These are phyloP conservation scores for Dendrocincla fuliginosa DNA, from an alignment of 2,797 vertebrate species.

Conservation along the genomic window DNA sequence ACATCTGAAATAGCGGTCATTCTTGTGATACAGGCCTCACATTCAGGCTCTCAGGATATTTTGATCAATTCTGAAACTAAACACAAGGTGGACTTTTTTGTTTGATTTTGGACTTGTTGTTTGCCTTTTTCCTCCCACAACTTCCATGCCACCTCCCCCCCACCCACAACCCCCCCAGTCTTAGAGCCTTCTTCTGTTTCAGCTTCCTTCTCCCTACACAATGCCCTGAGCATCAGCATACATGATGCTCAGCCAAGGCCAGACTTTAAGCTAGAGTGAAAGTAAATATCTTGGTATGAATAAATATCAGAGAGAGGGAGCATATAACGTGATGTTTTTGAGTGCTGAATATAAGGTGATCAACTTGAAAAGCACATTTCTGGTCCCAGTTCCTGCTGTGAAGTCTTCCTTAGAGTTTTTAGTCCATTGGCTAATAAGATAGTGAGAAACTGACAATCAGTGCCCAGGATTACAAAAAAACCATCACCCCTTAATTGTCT, in stretches of 20 bases:
- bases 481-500: fast-evolving
- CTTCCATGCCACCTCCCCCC: neutral
- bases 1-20: neutral
- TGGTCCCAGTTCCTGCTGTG: neutral
- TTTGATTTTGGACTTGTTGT: neutral
- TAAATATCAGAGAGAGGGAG: neutral
- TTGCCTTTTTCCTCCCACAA: neutral
- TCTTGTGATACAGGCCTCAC: neutral
- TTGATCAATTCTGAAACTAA: neutral
- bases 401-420: neutral
- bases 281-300: neutral
- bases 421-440: neutral
- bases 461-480: neutral
- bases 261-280: neutral
- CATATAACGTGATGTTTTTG: neutral
- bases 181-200: neutral
- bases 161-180: neutral
- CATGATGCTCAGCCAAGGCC: neutral
- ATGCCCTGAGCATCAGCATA: neutral
- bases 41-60: neutral
- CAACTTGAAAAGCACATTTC: neutral
- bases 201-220: neutral
- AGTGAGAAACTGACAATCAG: neutral
- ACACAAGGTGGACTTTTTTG: neutral
- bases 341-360: neutral